Base-by-base conservation (phyloP, 2,113 vertebrate species). In the Catharus fuscescens region DNA sequence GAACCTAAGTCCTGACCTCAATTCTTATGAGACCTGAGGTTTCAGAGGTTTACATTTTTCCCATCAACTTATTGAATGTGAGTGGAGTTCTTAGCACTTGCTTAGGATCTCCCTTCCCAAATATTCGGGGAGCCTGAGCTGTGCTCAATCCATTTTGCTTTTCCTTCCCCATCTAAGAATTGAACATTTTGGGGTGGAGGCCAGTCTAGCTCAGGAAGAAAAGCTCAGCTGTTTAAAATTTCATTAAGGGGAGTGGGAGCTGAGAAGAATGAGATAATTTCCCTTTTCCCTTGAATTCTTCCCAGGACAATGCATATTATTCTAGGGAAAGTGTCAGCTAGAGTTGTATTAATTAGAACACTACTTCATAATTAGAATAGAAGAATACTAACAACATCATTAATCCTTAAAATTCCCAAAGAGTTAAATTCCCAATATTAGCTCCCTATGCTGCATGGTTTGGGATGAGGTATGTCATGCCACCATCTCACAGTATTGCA, bases 141-240 rank as follows among this genome's bases (percentile, higher is more conserved):
- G 25, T 85, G 17, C 9, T 92, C 40, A 86, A 52, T 85, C 50
- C 16, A 53, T 66, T 92, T 74, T 96, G 78, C 70, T 88, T 96
- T 93, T 80, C 53, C 67, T 94, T 97, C 70, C 77, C 76, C 71
- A 61, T 65, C 57, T 77, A 71, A 90, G 91, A 94, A 91, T 50
- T 67, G 76, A 92, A 67, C 44, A 87, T 40, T 88, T 93, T 24
- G 64, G 53, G 90, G 78, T 16, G 69, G 78, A 83, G 93, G 48
- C 32, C 3, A 1, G 10, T 16, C 61, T 60, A 70, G 17, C 48
- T 93, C 52, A 84, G 82, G 91, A 97, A 66, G 91, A 62, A 94
- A 92, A 84, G 67, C 19, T 95, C 28, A 32, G 38, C 31, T 26
- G 54, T 54, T 79, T 19, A 38, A 34, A 90, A 59, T 94, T 84